Conservation (phyloP, 2,888 invertebrate genomes). For the Brachyopa scutellaris region DNA sequence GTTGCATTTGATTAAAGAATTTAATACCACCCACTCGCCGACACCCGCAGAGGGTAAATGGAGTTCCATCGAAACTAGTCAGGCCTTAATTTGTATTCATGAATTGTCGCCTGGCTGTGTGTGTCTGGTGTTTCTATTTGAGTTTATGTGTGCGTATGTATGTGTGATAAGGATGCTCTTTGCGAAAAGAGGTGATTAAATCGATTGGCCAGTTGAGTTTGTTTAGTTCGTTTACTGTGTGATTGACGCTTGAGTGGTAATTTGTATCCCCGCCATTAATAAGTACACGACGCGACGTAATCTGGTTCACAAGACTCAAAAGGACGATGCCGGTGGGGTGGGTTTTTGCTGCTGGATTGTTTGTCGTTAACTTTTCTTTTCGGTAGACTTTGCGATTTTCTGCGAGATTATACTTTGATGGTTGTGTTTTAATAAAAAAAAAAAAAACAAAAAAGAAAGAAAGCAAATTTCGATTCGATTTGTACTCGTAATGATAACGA, state of each 20-base stretch:
- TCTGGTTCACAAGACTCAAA: not conserved
- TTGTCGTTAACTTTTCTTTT: not conserved
- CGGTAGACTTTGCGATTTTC: conserved; percentile 9
- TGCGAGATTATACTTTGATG: conserved; percentile 16
- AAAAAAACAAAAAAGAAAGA: too few relatives aligned
- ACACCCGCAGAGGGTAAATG: not conserved
- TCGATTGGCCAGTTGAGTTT: conserved; percentile 15
- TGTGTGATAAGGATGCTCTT: too few relatives aligned
- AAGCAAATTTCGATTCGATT: conserved; percentile 34
- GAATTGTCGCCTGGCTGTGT: not conserved
- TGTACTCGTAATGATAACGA: conserved; percentile 5
- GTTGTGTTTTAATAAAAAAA: conserved; percentile 14
- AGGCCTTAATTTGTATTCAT: conserved; percentile 12
- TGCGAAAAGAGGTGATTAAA: conserved; percentile 11
- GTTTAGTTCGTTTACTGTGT: not conserved
- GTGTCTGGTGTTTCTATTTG: too few relatives aligned
- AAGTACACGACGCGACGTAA: not conserved
- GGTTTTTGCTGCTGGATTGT: not conserved
- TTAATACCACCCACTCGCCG: not conserved
- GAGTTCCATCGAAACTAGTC: not conserved
- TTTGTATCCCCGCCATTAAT: conserved; percentile 7
- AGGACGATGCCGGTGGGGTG: not conserved
- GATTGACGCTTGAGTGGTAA: conserved; percentile 10
- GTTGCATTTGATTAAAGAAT: conserved; percentile 42
- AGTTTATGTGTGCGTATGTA: too few relatives aligned